Evolutionary conservation across 2,113 vertebrate genomes (phyloP), one percentile per base, ranked within the genome.

Genomic region (Glaucomys volans): DNA sequence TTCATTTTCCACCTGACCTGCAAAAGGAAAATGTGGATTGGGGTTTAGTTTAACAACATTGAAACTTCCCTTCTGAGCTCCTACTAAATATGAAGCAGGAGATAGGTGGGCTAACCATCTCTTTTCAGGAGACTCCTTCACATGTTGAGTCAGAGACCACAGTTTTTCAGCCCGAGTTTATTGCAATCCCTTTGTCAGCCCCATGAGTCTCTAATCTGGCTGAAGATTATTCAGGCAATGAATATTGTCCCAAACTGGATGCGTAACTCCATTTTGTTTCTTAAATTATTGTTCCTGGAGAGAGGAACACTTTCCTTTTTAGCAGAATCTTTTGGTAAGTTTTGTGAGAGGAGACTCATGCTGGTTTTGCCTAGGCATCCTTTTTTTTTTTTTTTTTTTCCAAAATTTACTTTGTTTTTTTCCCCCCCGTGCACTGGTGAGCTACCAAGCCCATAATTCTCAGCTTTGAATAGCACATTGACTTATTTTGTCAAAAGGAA

Each of bases 401-500:
- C 32, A 52, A 85, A 42, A 24, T n/a, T 64, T 13, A 24, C 24
- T 44, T 35, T 71, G 47, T 67, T 54, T 57, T 1, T 59, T 22
- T 5, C 35, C 1, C 0, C 7, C 11, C 22, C 24, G 5, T 69
- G 14, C 24, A 26, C 26, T 69, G 35, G 35, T 67, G 6, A 84
- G 18, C 24, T 87, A 44, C 59, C 52, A 17, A 40, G n/a, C 13
- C 22, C n/a, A 64, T 37, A 4, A 24, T 92, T 79, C 72, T 91
- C 42, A 69, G 54, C 50, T 93, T 75, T 95, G 89, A 92, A 67
- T 71, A 44, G 3, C 54, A 64, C 44, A 82, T 22, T 57, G 67
- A 40, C 2, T 66, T 96, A 26, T 64, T 93, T 71, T 94, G 87
- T 96, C 62, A 66, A 91, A 71, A 69, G 18, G 28, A 91, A 88